phyloP scores from a whole-genome alignment of 1,140 invertebrate species.

The Pomacea maculata region DNA sequence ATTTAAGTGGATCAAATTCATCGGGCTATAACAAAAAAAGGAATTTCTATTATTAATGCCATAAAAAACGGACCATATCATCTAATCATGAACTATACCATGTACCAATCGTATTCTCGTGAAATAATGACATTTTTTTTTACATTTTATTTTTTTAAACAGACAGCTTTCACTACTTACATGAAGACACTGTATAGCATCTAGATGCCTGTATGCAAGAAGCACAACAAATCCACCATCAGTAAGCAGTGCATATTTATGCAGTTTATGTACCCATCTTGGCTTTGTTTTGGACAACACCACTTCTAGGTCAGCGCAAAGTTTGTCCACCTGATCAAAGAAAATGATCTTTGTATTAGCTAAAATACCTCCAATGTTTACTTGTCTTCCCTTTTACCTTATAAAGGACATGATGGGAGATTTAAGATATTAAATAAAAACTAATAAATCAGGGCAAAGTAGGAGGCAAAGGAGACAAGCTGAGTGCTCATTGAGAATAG shows the following conservation, averaged over 20 bases:
- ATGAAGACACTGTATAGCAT: conserved; percentile 34
- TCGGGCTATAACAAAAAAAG: background rate
- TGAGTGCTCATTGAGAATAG: too few relatives aligned
- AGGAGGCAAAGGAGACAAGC: too few relatives aligned
- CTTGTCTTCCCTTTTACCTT: too few relatives aligned
- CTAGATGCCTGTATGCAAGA: conserved; percentile 35
- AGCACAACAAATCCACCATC: conserved; percentile 18
- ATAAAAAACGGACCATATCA: background rate
- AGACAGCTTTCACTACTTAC: too few relatives aligned
- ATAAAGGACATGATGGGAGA: background rate
- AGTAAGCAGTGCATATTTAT: conserved; percentile 17
- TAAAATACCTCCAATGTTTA: too few relatives aligned
- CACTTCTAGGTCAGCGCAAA: conserved; percentile 5
- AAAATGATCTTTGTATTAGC: too few relatives aligned
- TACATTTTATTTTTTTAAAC: too few relatives aligned
- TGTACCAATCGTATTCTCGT: too few relatives aligned
- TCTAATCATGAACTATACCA: too few relatives aligned
- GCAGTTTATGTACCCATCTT: conserved; percentile 18
- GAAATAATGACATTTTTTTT: too few relatives aligned
- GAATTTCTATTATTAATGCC: background rate
- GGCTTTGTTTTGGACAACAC: conserved; percentile 28
- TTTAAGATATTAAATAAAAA: background rate
- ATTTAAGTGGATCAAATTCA: conserved; percentile 39
- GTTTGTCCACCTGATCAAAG: conserved; percentile 8
- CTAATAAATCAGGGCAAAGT: too few relatives aligned